Evolutionary conservation across 2,113 vertebrate species (phyloP).

Genomic region (Picathartes gymnocephalus): DNA sequence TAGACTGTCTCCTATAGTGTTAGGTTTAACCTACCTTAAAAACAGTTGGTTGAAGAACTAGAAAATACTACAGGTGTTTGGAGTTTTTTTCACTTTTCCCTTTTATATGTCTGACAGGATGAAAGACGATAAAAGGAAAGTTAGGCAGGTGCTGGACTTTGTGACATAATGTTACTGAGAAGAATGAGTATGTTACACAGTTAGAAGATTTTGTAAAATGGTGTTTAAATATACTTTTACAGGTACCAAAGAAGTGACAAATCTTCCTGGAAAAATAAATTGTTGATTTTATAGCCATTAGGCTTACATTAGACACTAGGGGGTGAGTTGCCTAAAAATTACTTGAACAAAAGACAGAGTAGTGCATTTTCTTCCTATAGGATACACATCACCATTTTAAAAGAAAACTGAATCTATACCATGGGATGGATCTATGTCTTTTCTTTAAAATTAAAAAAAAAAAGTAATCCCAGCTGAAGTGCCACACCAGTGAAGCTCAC

Average conservation of each 20-base stretch:
- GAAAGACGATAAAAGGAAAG: background rate
- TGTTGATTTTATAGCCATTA: background rate
- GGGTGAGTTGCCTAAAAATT: background rate
- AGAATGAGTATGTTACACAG: background rate
- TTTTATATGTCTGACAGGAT: background rate
- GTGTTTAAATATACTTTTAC: background rate
- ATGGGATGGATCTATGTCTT: background rate
- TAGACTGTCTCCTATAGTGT: background rate
- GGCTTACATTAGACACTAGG: background rate
- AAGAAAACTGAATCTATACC: background rate
- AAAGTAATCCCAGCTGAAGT: background rate
- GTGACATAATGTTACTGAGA: background rate
- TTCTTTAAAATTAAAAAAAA: background rate
- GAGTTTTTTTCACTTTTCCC: background rate
- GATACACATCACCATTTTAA: background rate
- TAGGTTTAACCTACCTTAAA: background rate
- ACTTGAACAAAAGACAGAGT: accelerated
- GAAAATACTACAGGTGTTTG: background rate
- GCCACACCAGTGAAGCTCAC: background rate
- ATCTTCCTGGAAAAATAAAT: background rate
- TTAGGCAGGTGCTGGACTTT: background rate
- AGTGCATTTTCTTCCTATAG: background rate
- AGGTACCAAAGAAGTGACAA: background rate
- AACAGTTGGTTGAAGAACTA: background rate
- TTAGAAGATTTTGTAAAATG: background rate